Percentiles rank a stretch among this genome's conserved stretches.
These are phyloP conservation scores for Acleris cristana DNA, from an alignment of 2,888 invertebrate genomes.

Conservation along the genomic window DNA sequence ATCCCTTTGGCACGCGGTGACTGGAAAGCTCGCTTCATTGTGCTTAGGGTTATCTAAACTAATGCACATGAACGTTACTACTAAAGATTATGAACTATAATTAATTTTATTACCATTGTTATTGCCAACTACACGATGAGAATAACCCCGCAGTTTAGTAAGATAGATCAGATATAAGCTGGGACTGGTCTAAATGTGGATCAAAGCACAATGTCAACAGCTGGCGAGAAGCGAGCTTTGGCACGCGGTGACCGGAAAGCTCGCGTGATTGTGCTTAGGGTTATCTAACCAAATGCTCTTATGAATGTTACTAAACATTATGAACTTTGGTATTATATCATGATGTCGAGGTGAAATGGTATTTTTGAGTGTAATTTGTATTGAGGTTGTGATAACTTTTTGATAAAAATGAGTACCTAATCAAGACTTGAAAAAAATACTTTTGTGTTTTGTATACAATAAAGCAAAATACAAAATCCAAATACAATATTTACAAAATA, in stretches of 20 bases:
- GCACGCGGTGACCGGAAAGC: slow-evolving; percentile 2
- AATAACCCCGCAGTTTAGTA: slow-evolving; percentile 19
- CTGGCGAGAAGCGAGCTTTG: slow-evolving; percentile 42
- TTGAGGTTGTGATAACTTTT: too few relatives aligned
- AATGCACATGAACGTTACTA: neutral
- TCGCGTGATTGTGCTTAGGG: slow-evolving; percentile 1
- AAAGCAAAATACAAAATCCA: too few relatives aligned
- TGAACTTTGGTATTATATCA: too few relatives aligned
- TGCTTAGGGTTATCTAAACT: neutral
- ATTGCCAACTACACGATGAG: too few relatives aligned
- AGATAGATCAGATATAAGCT: slow-evolving; percentile 38
- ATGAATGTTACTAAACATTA: neutral
- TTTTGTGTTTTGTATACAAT: too few relatives aligned
- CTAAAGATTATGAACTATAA: neutral
- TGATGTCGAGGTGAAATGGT: too few relatives aligned
- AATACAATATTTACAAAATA: too few relatives aligned
- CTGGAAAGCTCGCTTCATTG: slow-evolving; percentile 5
- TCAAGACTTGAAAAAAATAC: too few relatives aligned
- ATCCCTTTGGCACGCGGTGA: slow-evolving; percentile 7
- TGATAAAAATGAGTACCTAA: too few relatives aligned
- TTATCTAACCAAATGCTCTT: too few relatives aligned
- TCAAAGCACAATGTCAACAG: slow-evolving; percentile 70
- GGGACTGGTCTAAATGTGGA: slow-evolving; percentile 66
- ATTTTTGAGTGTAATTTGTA: too few relatives aligned
- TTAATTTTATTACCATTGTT: too few relatives aligned